A percentile compares a stretch with the other conserved stretches of the same genome.
phyloP scores from a whole-genome alignment of 2,797 vertebrate species.

The Danionella dracula region DNA sequence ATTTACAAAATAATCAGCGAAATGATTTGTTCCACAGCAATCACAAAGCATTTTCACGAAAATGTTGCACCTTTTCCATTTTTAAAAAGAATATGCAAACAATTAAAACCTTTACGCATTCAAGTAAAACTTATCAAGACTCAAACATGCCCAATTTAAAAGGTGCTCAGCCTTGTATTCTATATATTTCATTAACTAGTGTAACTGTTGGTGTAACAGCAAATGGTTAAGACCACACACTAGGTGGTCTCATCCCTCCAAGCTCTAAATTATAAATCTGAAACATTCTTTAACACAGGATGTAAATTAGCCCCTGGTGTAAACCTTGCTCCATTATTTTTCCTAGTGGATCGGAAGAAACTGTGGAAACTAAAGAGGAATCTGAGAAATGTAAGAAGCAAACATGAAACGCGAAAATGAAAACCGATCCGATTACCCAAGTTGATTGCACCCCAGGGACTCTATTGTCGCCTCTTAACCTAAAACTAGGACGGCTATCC shows the following conservation, averaged over 20 bases:
- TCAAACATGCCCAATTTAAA: no score
- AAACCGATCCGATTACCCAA: not conserved
- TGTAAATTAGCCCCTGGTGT: not conserved
- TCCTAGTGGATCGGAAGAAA: not conserved
- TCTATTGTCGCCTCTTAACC: not conserved
- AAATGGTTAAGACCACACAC: conserved; percentile 24
- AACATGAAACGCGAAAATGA: not conserved
- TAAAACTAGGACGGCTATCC: not conserved
- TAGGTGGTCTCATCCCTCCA: conserved; percentile 1
- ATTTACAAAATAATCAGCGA: no score
- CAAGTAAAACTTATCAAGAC: no score
- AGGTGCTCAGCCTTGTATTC: no score
- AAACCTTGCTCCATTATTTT: not conserved
- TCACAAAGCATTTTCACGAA: no score
- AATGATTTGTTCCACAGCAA: no score
- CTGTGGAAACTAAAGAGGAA: not conserved
- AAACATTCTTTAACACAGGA: not conserved
- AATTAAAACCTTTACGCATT: no score
- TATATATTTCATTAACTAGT: no score
- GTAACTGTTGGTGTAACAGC: not conserved
- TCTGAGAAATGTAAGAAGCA: not conserved
- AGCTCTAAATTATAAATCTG: conserved; percentile 1
- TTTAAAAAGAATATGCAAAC: not conserved
- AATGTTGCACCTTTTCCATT: not conserved
- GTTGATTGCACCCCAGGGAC: not conserved